Evolutionary conservation across 2,797 vertebrate genomes (phyloP).

Genomic region (Lophius americanus): DNA sequence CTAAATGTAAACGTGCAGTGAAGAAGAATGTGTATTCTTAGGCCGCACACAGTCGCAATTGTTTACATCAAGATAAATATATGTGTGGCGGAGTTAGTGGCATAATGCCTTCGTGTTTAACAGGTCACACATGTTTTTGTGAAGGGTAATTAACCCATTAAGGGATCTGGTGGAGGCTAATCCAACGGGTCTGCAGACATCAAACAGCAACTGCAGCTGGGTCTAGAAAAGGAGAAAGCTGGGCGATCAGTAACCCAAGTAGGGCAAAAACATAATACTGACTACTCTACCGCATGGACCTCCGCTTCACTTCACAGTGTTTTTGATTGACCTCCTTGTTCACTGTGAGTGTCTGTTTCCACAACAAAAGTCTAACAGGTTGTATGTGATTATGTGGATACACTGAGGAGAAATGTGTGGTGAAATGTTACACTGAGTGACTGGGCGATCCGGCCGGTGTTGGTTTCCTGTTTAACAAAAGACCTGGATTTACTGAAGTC

Average conservation of each 20-base stretch:
- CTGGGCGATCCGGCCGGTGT: constrained; percentile 32
- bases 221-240: constrained; percentile 75
- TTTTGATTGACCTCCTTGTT: constrained; percentile 72
- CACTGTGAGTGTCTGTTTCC: constrained; percentile 67
- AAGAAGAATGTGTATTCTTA: not conserved
- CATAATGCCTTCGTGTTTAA: constrained; percentile 28
- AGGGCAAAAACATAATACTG: constrained; percentile 61
- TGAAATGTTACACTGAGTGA: constrained; percentile 65
- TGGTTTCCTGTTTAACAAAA: constrained; percentile 55
- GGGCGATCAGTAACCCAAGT: constrained; percentile 66
- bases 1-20: not conserved
- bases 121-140: constrained; percentile 61
- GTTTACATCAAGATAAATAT: constrained; percentile 3
- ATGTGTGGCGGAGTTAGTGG: constrained; percentile 4
- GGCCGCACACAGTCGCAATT: not conserved
- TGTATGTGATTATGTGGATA: constrained; percentile 64
- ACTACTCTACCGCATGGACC: constrained; percentile 39
- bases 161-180: constrained; percentile 64
- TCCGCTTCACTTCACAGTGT: constrained; percentile 66
- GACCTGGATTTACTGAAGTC: constrained; percentile 7
- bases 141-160: constrained; percentile 74
- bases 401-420: constrained; percentile 45
- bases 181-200: constrained; percentile 62
- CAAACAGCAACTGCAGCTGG: constrained; percentile 37
- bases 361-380: constrained; percentile 71